Evolutionary conservation across 64 coral and sea anemone genomes (phyloP).

Genomic region (Catalaphyllia jardinei): DNA sequence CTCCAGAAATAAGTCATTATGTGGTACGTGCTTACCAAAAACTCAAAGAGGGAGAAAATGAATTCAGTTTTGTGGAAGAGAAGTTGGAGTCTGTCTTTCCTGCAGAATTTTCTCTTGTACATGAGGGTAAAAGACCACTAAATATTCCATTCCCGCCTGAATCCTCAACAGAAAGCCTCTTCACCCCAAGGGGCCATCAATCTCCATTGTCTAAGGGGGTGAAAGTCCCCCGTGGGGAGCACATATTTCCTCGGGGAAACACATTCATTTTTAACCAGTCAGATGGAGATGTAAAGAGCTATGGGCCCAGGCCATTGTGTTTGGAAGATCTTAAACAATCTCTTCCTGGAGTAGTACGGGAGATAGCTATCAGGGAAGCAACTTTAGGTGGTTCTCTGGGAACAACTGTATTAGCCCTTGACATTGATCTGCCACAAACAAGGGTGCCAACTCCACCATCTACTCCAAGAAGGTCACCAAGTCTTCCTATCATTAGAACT

Average conservation of each 20-base stretch:
- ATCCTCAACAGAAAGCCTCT: conserved; percentile 22
- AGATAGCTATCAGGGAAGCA: conserved; percentile 77
- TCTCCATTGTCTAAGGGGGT: conserved; percentile 4
- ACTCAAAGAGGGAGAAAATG: conserved; percentile 45
- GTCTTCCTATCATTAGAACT: conserved; percentile 38
- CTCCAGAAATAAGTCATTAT: conserved; percentile 85
- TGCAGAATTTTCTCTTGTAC: conserved; percentile 29
- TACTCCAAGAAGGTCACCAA: conserved; percentile 70
- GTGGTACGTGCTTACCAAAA: conserved; percentile 67
- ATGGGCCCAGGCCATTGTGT: conserved; percentile 65
- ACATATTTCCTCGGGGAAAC: conserved; percentile 9
- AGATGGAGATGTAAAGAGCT: conserved; percentile 22
- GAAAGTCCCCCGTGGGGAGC: conserved; percentile 36
- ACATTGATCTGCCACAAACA: conserved; percentile 68
- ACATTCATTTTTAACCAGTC: conserved; percentile 64
- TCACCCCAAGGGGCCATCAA: conserved; percentile 24
- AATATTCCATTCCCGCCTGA: conserved; percentile 33
- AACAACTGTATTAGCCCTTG: conserved; percentile 72
- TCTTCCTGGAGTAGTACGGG: conserved; percentile 72
- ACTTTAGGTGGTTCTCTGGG: conserved; percentile 69
- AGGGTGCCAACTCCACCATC: conserved; percentile 67
- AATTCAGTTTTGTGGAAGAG: conserved; percentile 31
- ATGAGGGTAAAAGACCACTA: background rate
- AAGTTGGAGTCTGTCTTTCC: conserved; percentile 66
- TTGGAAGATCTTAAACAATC: conserved; percentile 73